Percentiles rank a stretch among this genome's conserved stretches.
phyloP scores from a whole-genome alignment of 2,797 vertebrate genomes.

The Microchirus variegatus region DNA sequence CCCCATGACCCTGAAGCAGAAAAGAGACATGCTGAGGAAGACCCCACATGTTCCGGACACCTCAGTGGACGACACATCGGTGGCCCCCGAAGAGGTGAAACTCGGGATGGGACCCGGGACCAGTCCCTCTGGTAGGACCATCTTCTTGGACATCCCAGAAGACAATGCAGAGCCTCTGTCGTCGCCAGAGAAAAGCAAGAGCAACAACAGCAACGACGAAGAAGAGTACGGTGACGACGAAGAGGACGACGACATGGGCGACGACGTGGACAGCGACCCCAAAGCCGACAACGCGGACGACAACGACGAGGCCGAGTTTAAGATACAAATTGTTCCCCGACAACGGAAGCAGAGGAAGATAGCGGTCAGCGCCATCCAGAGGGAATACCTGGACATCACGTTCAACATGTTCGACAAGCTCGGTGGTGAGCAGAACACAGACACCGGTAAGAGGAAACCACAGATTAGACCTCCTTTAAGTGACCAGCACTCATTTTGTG shows the following conservation, averaged over 20 bases:
- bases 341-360: slow-evolving; percentile 98
- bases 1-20: slow-evolving; percentile 92
- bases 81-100: slow-evolving; percentile 73
- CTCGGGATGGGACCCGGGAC: slow-evolving; percentile 54
- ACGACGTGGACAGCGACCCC: slow-evolving; percentile 85
- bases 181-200: slow-evolving; percentile 82
- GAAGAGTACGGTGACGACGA: slow-evolving; percentile 87
- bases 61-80: slow-evolving; percentile 86
- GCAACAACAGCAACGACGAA: slow-evolving; percentile 82
- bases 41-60: slow-evolving; percentile 87
- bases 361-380: slow-evolving; percentile 97
- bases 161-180: slow-evolving; percentile 84
- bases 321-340: slow-evolving; percentile 97
- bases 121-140: slow-evolving; percentile 83
- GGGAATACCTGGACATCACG: slow-evolving; percentile 97
- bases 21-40: slow-evolving; percentile 93
- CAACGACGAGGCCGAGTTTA: slow-evolving; percentile 93
- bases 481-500: too few relatives aligned
- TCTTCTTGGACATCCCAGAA: slow-evolving; percentile 90
- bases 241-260: slow-evolving; percentile 87
- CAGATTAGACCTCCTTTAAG: too few relatives aligned
- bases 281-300: slow-evolving; percentile 80
- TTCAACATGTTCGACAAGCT: slow-evolving; percentile 95
- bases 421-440: slow-evolving; percentile 87
- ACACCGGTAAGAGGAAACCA: slow-evolving; percentile 83